Base-by-base conservation (phyloP, 2,888 invertebrate genomes). In the Artemia sinica region DNA sequence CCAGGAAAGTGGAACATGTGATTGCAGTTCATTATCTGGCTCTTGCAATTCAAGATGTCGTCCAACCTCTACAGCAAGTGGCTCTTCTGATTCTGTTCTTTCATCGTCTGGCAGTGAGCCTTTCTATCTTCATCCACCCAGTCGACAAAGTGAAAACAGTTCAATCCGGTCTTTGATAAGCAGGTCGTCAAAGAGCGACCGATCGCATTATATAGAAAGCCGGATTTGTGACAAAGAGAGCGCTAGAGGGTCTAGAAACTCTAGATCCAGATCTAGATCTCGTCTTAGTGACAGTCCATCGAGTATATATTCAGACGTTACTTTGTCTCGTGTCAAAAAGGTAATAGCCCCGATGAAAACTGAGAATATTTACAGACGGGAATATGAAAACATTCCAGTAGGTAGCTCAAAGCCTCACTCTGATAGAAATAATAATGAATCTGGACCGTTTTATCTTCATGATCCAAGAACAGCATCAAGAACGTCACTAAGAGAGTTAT, bases 71-170 rank as follows among this genome's bases (percentile, higher is more conserved):
- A 51, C 51, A 69, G 68, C 50, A 66, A 65, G 14, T 52, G 65
- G 51, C 69, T 67, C 67, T 69, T 63, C 49, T 65, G 28, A 52
- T 51, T 58, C 68, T 65, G 41, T 68, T 49, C 48, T 49, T 41
- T 63, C 50, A 49, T 14, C 66, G 18, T 9, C 50, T 48, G 41
- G 68, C 49, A 28, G 50, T n/a, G 84, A 84, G 76, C 88, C 88
- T 8, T 89, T 89, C 78, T 89, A 85, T 77, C 80, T 88, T 41
- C 88, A 89, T 80, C 86, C 85, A 5, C 73, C 75, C 6, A 52
- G 67, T 2, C 49, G 49, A 48, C 14, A 67, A 50, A 68, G 50
- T 66, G 50, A 68, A 48, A 69, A 50, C 71, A 73, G 73, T 72
- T 73, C 58, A 8, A 58, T 18, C 58, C n/a, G 58, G 8, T 58